Base-by-base conservation (phyloP, 2,888 invertebrate genomes). In the Caenorhabditis japonica region DNA sequence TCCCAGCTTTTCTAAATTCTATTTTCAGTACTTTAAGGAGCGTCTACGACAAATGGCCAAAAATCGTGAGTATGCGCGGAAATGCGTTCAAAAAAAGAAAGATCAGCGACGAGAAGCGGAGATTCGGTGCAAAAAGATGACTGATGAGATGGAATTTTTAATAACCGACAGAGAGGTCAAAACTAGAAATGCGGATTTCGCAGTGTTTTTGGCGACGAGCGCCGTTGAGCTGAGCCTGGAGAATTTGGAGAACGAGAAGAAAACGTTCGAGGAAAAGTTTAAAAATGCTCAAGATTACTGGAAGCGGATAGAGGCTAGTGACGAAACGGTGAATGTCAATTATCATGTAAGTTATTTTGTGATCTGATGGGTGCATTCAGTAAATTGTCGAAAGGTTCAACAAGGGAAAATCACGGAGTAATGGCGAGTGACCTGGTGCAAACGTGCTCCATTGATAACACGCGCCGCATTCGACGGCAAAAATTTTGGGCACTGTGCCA, bases 51-150 rank as follows among this genome's bases (percentile, higher is more conserved):
- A 66, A 21, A 66, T 66, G 66, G 66, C 56, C 2, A 66, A 66
- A n/a, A 66, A 66, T 21, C 49, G 66, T 0, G 66, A 66, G 34
- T 66, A 66, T 51, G 66, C 66, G 3, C 12, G 66, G 36, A 66
- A 66, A 33, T 66, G 66, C 25, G 66, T 66, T 4, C 66, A 66
- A 13, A 66, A 66, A 41, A 66, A 66, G 21, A 66, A 66, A 23
- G 56, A 66, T 15, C 12, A 36, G 27, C 23, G 66, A 12, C 49
- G 44, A 15, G 56, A 56, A 4, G 66, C 66, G 10, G 66, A 56
- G 19, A 33, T 49, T 7, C 41, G 56, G 30, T 33, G 56, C 21
- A n/a, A 27, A 0, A 17, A 33, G 1, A 41, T 66, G 17, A 12
- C 4, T 4, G 23, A 34, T 13, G 30, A 41, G 41, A 56, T 43